Evolutionary conservation across 2,113 vertebrate genomes (phyloP).

Genomic region (Ictalurus punctatus): DNA sequence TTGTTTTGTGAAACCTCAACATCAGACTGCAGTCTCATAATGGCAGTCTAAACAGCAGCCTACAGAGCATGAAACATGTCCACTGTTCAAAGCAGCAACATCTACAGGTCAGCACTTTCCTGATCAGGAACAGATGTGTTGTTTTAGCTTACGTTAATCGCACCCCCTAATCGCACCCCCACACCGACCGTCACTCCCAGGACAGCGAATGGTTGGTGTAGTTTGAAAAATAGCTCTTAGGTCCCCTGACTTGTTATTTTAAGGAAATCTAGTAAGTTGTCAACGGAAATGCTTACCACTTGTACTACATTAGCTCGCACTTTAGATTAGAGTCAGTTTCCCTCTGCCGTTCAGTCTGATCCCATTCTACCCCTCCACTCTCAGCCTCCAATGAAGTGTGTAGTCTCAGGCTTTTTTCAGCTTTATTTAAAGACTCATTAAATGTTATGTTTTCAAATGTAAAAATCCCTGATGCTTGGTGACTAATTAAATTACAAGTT

Average conservation of each 20-base stretch:
- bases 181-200: not conserved
- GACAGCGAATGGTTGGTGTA: conserved; percentile 14
- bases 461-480: not conserved
- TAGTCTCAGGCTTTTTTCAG: not conserved
- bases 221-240: conserved; percentile 19
- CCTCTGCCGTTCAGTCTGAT: not conserved
- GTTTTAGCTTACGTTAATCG: conserved; percentile 37
- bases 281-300: conserved; percentile 30
- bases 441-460: not conserved
- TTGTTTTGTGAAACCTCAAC: not conserved
- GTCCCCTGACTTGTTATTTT: conserved; percentile 26
- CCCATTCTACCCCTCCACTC: not conserved
- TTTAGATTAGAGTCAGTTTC: conserved; percentile 22
- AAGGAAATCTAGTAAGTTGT: conserved; percentile 5
- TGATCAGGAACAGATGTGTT: conserved; percentile 53
- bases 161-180: conserved; percentile 16
- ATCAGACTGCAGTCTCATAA: not conserved
- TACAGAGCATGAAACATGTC: not conserved
- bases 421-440: not conserved
- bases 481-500: not conserved
- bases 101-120: conserved; percentile 36
- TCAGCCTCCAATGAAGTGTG: not conserved
- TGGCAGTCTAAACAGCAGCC: not conserved
- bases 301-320: conserved; percentile 10
- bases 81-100: conserved; percentile 27